These are phyloP conservation scores for Valencia hispanica DNA, from an alignment of 2,797 vertebrate genomes.

Conservation along the genomic window DNA sequence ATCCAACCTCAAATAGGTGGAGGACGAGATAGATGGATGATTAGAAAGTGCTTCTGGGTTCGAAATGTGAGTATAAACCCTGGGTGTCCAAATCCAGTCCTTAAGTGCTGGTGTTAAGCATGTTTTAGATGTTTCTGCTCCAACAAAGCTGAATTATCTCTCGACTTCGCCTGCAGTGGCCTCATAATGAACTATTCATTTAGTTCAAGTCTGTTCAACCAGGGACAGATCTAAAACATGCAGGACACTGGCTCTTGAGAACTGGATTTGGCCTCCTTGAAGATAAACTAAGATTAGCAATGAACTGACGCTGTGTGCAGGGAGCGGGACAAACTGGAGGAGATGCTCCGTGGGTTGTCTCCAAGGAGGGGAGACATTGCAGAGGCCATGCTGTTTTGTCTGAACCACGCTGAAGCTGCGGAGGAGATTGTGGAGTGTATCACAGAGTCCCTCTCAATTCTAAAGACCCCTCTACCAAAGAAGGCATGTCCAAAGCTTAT, in stretches of 20 bases:
- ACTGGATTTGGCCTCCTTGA: not conserved
- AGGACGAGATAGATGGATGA: not conserved
- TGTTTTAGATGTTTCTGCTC: not conserved
- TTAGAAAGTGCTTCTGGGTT: not conserved
- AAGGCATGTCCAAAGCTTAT: constrained; percentile 79
- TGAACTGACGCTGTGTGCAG: constrained; percentile 72
- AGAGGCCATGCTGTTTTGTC: constrained; percentile 97
- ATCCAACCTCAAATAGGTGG: not conserved
- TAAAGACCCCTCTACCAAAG: constrained; percentile 98
- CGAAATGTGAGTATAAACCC: not conserved
- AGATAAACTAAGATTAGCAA: too few relatives aligned
- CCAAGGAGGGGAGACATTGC: constrained; percentile 94
- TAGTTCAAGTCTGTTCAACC: too few relatives aligned
- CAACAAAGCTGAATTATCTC: not conserved
- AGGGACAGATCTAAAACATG: not conserved
- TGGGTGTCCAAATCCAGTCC: not conserved
- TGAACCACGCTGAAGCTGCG: constrained; percentile 94
- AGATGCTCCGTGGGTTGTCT: constrained; percentile 91
- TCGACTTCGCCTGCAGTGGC: not conserved
- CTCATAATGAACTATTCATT: not conserved
- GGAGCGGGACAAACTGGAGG: constrained; percentile 96
- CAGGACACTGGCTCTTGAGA: not conserved
- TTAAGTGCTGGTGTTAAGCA: not conserved
- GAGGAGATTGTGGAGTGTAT: constrained; percentile 99
- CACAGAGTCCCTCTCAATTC: constrained; percentile 94